Base-by-base conservation (phyloP, 2,888 invertebrate species). In the Merodon equestris region DNA sequence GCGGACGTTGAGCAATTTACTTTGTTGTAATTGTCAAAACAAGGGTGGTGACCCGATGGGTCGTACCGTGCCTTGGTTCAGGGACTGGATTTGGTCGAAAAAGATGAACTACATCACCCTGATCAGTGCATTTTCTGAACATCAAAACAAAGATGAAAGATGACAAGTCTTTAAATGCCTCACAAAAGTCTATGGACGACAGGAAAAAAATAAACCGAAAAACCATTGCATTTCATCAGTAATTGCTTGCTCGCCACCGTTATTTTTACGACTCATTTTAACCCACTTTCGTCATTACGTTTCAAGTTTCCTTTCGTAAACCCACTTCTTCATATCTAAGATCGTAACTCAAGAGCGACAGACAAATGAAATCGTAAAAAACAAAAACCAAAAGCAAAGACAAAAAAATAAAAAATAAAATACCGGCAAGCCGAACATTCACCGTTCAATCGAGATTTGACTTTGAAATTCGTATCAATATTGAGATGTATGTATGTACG, bases 321-420 rank as follows among this genome's bases (percentile, higher is more conserved):
- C 74, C 74, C 74, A 74, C 74, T 74, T 74, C 67, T 74, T 27
- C 7, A 51, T 61, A 67, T 67, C 74, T 74, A 68, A 68, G 58
- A 67, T 74, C 68, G 18, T 27, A 51, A 2, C 14, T 67, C 66
- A 74, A 50, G 42, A 56, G 19, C 45, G 58, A 58, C 15, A 54
- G 60, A 60, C 60, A 27, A 27, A 27, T 53, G 47, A 48, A 67
- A 74, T 27, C 27, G 7, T 27, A 4, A 27, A 34, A 58, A 58
- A 51, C 1, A 27, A 27, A 27, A 27, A 27, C 27, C 27, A 27
- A 27, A 27, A 2, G 7, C 27, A 27, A 27, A 27, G 27, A 27
- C 3, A 7, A 7, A 27, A 48, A 50, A 67, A 57, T 27, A 47
- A 50, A 34, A 57, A 67, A 57, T 67, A 57, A 7, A 27, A 4